phyloP scores from a whole-genome alignment of 2,888 invertebrate genomes.

The Lumbricus terrestris region DNA sequence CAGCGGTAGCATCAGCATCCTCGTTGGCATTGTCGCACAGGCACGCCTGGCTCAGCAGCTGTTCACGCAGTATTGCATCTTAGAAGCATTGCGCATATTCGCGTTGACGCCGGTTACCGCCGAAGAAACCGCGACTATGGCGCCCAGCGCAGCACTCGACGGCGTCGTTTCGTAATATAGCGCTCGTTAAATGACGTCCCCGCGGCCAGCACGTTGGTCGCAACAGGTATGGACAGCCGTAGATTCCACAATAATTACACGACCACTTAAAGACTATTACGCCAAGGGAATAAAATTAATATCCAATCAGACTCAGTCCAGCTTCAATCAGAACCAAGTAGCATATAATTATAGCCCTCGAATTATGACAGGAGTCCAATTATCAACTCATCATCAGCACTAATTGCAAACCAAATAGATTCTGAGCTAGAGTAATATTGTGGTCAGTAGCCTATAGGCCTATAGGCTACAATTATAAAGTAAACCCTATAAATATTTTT shows the following conservation, averaged over 20 bases:
- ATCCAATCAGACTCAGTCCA: neutral
- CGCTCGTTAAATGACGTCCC: neutral
- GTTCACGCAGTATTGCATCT: neutral
- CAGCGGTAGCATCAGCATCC: neutral
- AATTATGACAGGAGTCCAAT: neutral
- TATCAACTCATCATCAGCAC: neutral
- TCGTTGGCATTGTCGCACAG: neutral
- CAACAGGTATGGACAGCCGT: neutral
- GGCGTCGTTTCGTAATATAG: neutral
- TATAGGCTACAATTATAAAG: neutral
- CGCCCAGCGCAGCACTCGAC: neutral
- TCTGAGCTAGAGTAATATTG: too few relatives aligned
- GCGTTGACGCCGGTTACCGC: neutral
- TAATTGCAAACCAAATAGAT: too few relatives aligned
- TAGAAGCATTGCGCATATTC: neutral
- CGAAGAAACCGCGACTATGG: neutral
- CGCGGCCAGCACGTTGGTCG: neutral
- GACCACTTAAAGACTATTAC: neutral
- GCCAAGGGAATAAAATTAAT: neutral
- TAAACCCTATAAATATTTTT: too few relatives aligned
- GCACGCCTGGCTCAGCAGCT: neutral
- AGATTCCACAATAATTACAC: neutral
- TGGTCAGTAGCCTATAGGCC: too few relatives aligned
- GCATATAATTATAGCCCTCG: too few relatives aligned
- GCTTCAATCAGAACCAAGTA: neutral